Evolutionary conservation across 2,888 invertebrate genomes (phyloP), one percentile per base, ranked within the genome.

Genomic region (Apomyelois bistriatella): DNA sequence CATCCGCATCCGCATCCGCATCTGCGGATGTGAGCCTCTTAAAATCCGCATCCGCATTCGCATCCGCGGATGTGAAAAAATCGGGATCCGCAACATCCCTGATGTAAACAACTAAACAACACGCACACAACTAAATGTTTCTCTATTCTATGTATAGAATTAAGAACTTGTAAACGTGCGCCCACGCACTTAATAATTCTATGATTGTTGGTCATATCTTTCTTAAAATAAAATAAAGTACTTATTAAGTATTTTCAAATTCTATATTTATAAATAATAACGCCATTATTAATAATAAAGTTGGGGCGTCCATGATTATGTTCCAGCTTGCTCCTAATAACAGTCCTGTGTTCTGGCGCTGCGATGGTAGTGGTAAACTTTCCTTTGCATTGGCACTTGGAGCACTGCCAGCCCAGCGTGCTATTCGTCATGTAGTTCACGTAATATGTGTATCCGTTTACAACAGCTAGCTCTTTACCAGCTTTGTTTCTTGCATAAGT

Each of bases 401-500:
- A 58, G 35, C 60, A 62, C 9, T 15, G 36, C 56, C 56, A 60
- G 4, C 17, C 30, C 0, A 32, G 28, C 6, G 56, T 47, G 1
- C 17, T 30, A n/a, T 16, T 22, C 9, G 15, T 30, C 10, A 12
- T 32, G 6, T 46, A 55, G 6, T 51, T 43, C 4, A 37, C 6
- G 51, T 60, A 62, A 43, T 59, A 64, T 2, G 62, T 54, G 30
- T 56, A 59, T 1, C 57, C 58, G 6, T 58, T 38, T 1, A 64
- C 17, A 12, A 48, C 10, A 17, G 36, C 48, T 1, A 48, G 0
- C 16, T 48, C 47, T 10, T 48, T 48, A 4, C 47, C 47, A 16
- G 47, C 16, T 9, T 13, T 48, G 9, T 48, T 48, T 35, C 35
- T 35, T 2, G 30, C 35, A 10, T 30, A 37, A n/a, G n/a, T 37